phyloP scores from a whole-genome alignment of 2,797 vertebrate genomes.

The Rachycentron canadum region DNA sequence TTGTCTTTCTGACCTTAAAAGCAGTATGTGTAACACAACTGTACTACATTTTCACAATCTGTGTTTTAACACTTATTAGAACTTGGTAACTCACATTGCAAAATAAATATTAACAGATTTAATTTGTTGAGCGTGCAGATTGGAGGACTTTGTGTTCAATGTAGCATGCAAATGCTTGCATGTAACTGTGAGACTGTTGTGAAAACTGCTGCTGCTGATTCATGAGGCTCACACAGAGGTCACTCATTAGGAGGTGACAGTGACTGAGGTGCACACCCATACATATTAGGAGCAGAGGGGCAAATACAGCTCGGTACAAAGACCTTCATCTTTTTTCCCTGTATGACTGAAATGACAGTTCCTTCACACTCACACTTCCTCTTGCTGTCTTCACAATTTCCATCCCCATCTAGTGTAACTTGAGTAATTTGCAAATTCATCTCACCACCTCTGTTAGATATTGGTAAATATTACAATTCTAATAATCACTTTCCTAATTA shows the following conservation, averaged over 20 bases:
- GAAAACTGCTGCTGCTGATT: constrained; percentile 51
- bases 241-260: constrained; percentile 73
- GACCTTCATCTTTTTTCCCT: constrained; percentile 31
- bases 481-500: constrained; percentile 19
- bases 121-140: background rate
- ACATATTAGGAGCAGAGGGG: constrained; percentile 45
- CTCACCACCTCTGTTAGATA: background rate
- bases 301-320: constrained; percentile 37
- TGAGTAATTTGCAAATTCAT: constrained; percentile 11
- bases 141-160: constrained; percentile 4
- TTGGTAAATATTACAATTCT: constrained; percentile 15
- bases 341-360: constrained; percentile 6
- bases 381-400: constrained; percentile 17
- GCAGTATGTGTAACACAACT: background rate
- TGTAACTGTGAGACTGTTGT: constrained; percentile 29
- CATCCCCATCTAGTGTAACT: constrained; percentile 2
- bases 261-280: constrained; percentile 65
- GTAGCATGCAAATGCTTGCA: constrained; percentile 19
- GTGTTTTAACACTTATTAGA: background rate
- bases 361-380: constrained; percentile 19
- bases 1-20: too few relatives aligned
- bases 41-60: background rate
- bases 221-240: constrained; percentile 54
- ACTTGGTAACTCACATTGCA: background rate
- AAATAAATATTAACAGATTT: background rate